Percentiles rank a stretch among this genome's conserved stretches.
phyloP scores from a whole-genome alignment of 2,888 invertebrate genomes.

The Epistrophe grossulariae region DNA sequence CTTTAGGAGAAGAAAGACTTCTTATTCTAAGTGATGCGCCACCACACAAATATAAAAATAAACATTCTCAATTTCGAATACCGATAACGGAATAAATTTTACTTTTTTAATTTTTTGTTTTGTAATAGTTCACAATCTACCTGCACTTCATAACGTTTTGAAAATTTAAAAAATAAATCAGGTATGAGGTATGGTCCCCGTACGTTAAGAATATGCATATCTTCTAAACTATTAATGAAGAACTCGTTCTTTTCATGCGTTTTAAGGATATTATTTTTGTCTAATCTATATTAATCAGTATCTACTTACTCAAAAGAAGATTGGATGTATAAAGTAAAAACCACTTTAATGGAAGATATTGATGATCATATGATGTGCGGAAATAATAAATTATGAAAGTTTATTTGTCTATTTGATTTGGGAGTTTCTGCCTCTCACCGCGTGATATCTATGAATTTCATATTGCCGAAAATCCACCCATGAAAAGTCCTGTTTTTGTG shows the following conservation, averaged over 20 bases:
- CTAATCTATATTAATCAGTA: background rate
- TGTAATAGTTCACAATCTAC: too few species aligned
- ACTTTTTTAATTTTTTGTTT: too few species aligned
- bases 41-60: too few species aligned
- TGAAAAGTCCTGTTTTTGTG: background rate
- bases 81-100: too few species aligned
- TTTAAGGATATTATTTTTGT: background rate
- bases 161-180: background rate
- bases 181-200: background rate
- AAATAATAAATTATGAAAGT: background rate
- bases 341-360: background rate
- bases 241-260: background rate
- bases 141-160: too few species aligned
- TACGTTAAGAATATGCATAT: background rate
- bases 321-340: background rate
- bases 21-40: too few species aligned
- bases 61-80: too few species aligned
- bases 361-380: background rate
- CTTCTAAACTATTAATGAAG: background rate
- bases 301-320: background rate
- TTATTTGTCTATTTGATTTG: background rate
- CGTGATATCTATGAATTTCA: background rate
- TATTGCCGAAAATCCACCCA: background rate
- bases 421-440: background rate
- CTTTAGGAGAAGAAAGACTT: too few species aligned